These are phyloP conservation scores for Pollenia griseotomentosa DNA, from an alignment of 2,888 invertebrate species.

Conservation along the genomic window DNA sequence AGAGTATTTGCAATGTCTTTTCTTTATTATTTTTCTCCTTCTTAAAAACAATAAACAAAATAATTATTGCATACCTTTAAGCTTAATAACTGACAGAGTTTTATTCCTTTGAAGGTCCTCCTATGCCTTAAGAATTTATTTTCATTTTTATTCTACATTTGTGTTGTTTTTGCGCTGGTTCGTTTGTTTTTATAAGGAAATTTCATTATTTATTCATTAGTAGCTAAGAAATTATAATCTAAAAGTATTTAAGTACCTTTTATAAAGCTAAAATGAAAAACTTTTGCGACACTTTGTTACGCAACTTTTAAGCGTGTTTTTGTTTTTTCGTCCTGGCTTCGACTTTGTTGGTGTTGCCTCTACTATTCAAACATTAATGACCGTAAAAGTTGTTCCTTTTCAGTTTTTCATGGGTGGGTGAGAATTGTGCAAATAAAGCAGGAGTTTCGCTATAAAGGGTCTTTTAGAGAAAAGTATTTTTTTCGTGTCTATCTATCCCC, in stretches of 20 bases:
- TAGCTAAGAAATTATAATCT: slow-evolving; percentile 65
- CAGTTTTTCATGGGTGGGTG: slow-evolving; percentile 51
- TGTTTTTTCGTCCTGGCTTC: slow-evolving; percentile 23
- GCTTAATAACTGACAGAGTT: slow-evolving; percentile 55
- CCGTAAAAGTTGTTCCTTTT: slow-evolving; percentile 70
- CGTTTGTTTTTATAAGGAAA: slow-evolving; percentile 54
- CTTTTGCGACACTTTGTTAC: slow-evolving; percentile 73
- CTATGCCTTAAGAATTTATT: slow-evolving; percentile 2
- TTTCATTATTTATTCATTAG: slow-evolving; percentile 74
- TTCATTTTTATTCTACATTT: slow-evolving; percentile 39
- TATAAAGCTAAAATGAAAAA: slow-evolving; percentile 67
- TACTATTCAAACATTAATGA: slow-evolving; percentile 71
- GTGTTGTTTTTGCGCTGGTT: slow-evolving; percentile 32
- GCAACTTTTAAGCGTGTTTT: slow-evolving; percentile 71
- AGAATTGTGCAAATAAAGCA: slow-evolving; percentile 27
- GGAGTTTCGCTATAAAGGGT: slow-evolving; percentile 2
- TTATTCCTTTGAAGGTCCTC: slow-evolving; percentile 33
- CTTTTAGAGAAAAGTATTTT: slow-evolving; percentile 4
- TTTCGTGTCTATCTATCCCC: not conserved
- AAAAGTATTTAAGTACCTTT: slow-evolving; percentile 70
- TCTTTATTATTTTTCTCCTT: slow-evolving; percentile 25
- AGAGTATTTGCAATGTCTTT: slow-evolving; percentile 2
- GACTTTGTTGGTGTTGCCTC: slow-evolving; percentile 20
- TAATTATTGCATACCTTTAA: slow-evolving; percentile 72
- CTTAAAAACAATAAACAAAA: slow-evolving; percentile 65